Evolutionary conservation across 2,888 invertebrate species (phyloP).

Genomic region (Drosophila histrio): DNA sequence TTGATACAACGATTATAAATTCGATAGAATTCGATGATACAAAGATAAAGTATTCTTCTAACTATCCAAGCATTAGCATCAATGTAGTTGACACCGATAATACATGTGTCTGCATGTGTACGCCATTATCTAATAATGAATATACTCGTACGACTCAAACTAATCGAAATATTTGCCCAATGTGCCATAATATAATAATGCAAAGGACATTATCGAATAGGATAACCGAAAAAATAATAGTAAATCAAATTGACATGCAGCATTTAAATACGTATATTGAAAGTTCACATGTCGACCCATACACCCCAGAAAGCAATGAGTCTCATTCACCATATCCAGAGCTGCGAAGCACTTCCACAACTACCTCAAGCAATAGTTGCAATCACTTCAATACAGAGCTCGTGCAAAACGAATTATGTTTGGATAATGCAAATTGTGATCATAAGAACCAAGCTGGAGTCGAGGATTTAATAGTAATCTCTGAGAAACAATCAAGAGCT

Average conservation of each 20-base stretch:
- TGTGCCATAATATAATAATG: constrained; percentile 81
- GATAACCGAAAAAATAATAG: constrained; percentile 84
- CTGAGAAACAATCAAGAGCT: constrained; percentile 68
- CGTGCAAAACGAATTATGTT: constrained; percentile 28
- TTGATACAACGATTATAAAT: background rate
- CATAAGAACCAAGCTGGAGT: background rate
- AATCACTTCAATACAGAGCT: constrained; percentile 64
- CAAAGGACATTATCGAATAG: constrained; percentile 82
- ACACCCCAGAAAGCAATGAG: constrained; percentile 93
- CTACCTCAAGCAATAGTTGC: constrained; percentile 68
- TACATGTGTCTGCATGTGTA: constrained; percentile 81
- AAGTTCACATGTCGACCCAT: constrained; percentile 86
- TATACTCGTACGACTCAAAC: constrained; percentile 31
- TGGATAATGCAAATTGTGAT: constrained; percentile 30
- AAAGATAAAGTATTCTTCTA: constrained; percentile 4
- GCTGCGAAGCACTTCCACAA: constrained; percentile 63
- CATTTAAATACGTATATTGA: constrained; percentile 82
- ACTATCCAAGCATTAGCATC: constrained; percentile 77
- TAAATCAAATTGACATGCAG: constrained; percentile 86
- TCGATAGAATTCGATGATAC: background rate
- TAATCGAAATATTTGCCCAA: constrained; percentile 74
- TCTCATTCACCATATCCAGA: constrained; percentile 89
- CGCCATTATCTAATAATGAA: constrained; percentile 48
- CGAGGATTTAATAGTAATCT: constrained; percentile 1
- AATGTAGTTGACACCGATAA: constrained; percentile 86